Percentiles rank a stretch among this genome's conserved stretches.
phyloP scores from a whole-genome alignment of 2,888 invertebrate species.

The Cactoblastis cactorum region DNA sequence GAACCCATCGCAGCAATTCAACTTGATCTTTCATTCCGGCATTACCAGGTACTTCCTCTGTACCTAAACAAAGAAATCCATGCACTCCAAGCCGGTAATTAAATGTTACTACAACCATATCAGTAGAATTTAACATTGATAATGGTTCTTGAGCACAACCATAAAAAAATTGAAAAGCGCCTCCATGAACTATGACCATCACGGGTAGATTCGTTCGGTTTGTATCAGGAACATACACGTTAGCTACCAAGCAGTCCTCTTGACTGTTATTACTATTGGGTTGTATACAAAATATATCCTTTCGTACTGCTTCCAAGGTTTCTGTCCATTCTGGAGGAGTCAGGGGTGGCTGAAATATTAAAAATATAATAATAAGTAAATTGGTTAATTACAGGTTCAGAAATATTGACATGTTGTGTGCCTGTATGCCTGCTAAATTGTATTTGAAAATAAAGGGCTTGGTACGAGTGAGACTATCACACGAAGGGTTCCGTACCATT shows the following conservation, averaged over 20 bases:
- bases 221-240: too few relatives aligned
- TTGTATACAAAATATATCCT: constrained; percentile 34
- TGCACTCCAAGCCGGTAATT: too few relatives aligned
- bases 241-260: constrained; percentile 34
- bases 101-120: constrained; percentile 21
- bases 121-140: constrained; percentile 20
- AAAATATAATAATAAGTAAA: too few relatives aligned
- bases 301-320: constrained; percentile 29
- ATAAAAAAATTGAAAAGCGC: background rate
- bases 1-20: constrained; percentile 33
- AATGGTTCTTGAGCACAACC: background rate
- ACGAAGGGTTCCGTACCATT: too few relatives aligned
- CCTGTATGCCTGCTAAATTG: too few relatives aligned
- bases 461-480: too few relatives aligned
- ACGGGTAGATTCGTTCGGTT: constrained; percentile 33
- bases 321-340: constrained; percentile 32
- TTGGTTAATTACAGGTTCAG: too few relatives aligned
- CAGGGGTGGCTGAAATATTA: constrained; percentile 38
- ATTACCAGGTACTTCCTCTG: too few relatives aligned
- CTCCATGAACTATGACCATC: constrained; percentile 53
- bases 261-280: background rate
- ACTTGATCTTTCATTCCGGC: constrained; percentile 39
- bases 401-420: too few relatives aligned
- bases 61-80: constrained; percentile 31
- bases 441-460: too few relatives aligned